These are phyloP conservation scores for Cochlearius cochlearius DNA, from an alignment of 2,113 vertebrate species.

Conservation along the genomic window DNA sequence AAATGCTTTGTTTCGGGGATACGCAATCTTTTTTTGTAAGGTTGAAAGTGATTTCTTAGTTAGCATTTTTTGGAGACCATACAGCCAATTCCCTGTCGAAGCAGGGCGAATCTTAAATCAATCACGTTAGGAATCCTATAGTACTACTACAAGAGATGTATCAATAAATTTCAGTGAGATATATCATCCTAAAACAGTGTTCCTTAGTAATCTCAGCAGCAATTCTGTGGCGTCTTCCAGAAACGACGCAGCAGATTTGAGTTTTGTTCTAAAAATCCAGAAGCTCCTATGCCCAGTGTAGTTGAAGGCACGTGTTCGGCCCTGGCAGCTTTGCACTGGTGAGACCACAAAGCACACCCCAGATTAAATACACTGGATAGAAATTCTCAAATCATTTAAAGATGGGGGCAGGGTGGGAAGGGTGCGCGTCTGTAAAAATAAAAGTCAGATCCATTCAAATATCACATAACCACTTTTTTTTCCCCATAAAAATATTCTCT, in stretches of 20 bases:
- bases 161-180: neutral
- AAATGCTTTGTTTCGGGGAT: neutral
- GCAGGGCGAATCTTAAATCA: neutral
- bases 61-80: neutral
- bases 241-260: neutral
- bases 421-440: neutral
- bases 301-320: neutral
- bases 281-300: neutral
- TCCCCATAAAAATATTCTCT: neutral
- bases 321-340: neutral
- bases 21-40: rapidly evolving
- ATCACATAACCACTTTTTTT: neutral
- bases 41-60: neutral
- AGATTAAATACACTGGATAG: neutral
- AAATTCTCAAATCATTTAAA: neutral
- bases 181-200: rapidly evolving
- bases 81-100: neutral
- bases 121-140: neutral
- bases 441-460: neutral
- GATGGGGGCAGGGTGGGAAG: neutral
- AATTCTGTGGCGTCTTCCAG: neutral
- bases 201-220: neutral
- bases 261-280: neutral
- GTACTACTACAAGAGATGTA: neutral
- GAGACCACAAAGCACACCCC: neutral